Evolutionary conservation across 2,113 vertebrate genomes (phyloP), one percentile per base, ranked within the genome.

Genomic region (Calidris pygmaea): DNA sequence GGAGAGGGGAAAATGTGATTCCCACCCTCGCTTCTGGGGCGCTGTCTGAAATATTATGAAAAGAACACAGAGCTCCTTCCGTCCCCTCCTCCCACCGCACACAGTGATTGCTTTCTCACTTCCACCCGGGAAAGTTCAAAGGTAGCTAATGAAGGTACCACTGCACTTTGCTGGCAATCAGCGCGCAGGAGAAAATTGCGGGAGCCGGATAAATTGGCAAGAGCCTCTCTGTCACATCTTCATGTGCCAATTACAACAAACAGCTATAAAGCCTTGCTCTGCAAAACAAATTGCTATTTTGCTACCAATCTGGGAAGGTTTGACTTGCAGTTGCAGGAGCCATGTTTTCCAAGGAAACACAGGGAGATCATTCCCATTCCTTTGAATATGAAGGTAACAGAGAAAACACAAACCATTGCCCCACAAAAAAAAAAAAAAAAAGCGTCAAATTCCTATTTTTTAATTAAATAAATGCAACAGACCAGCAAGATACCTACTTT

Each of bases 351-450:
- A 50, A 19, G 74, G 95, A 66, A 81, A 78, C 6, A 0, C 1
- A 1, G 35, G 35, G 23, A 12, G 24, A 24, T 30, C 37, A 2
- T 84, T 92, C 82, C 50, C 27, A 15, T 35, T 74, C 66, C 43
- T 95, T 74, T 47, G 23, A 45, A 48, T 70, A 70, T 30, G 1
- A 23, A 26, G 6, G n/a, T 5, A 68, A 37, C 6, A 3, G 20
- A 63, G 43, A 18, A 50, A 72, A 39, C 0, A 4, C 2, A 52
- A 68, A 37, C 16, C 4, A 9, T 2, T 76, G 11, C 14, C 30
- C 14, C 14, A 3, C 9, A 3, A 7, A 60, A 70, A 7, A 0
- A n/a, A 22, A 10, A 10, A 45, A 43, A 43, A 10, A 14, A 41
- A 41, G 10, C 10, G 34, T 22, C 29, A 41, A 58, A 70, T 41